Conservation (phyloP, 2,797 vertebrate genomes). For the Dermochelys coriacea region DNA sequence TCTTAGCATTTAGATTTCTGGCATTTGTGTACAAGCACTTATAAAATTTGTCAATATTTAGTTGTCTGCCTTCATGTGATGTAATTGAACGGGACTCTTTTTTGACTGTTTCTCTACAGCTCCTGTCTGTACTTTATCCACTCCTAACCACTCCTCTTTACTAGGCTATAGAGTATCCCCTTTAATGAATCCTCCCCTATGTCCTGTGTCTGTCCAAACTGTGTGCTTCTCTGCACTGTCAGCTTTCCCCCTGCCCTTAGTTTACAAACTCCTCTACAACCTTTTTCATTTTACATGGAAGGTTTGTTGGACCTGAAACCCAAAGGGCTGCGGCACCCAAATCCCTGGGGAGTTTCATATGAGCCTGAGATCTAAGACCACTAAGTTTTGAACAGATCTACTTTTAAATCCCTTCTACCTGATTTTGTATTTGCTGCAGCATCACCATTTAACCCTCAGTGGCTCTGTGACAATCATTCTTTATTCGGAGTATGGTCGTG, state of each 20-base stretch:
- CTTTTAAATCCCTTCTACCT: background rate
- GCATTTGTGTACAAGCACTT: too few species aligned
- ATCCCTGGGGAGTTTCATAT: background rate
- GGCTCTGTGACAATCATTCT: background rate
- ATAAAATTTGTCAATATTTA: too few species aligned
- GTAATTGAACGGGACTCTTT: too few species aligned
- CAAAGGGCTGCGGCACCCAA: background rate
- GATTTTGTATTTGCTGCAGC: background rate
- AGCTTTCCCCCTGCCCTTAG: background rate
- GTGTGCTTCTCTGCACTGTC: background rate
- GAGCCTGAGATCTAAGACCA: background rate
- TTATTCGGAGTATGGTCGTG: background rate
- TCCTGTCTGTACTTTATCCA: background rate
- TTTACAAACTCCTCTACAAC: background rate
- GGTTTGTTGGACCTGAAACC: background rate
- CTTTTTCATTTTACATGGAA: background rate
- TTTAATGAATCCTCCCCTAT: too few species aligned
- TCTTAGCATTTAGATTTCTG: too few species aligned
- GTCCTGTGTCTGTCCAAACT: too few species aligned
- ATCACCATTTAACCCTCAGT: background rate
- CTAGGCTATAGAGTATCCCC: background rate
- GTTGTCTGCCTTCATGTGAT: too few species aligned
- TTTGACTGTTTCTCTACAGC: too few species aligned
- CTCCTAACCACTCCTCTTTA: background rate
- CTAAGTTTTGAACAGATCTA: background rate